These are phyloP conservation scores for Lates japonicus DNA, from an alignment of 2,797 vertebrate species.

Conservation along the genomic window DNA sequence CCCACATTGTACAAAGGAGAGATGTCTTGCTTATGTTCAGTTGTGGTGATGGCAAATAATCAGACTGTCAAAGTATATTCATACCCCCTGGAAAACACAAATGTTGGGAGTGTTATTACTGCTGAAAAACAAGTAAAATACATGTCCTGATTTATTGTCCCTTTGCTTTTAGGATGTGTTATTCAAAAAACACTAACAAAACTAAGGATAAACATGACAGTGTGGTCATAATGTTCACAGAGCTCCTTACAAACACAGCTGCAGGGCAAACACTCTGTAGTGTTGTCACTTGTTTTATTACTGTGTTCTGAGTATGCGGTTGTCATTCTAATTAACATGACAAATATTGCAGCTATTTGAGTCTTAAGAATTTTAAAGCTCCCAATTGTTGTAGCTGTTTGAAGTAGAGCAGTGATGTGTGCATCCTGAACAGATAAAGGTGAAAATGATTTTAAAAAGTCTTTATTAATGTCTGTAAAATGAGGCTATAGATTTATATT, in stretches of 20 bases:
- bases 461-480: constrained; percentile 47
- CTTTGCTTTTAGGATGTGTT: neutral
- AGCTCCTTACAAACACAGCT: neutral
- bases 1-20: neutral
- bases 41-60: neutral
- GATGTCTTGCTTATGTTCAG: neutral
- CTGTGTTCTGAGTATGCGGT: neutral
- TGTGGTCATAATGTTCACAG: neutral
- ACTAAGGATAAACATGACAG: neutral
- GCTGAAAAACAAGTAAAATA: neutral
- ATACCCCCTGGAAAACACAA: neutral
- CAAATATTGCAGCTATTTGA: constrained; percentile 19
- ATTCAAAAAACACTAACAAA: neutral
- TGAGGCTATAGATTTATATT: constrained; percentile 54
- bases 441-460: constrained; percentile 36
- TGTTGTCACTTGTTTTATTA: constrained; percentile 22
- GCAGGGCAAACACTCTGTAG: neutral
- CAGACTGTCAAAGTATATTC: neutral
- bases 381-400: constrained; percentile 10
- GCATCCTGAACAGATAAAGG: constrained; percentile 3
- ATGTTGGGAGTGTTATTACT: too few relatives aligned
- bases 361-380: neutral
- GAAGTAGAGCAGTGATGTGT: neutral
- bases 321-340: constrained; percentile 11
- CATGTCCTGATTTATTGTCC: neutral